Evolutionary conservation across 2,113 vertebrate genomes (phyloP).

Genomic region (Macheiramphus alcinus): DNA sequence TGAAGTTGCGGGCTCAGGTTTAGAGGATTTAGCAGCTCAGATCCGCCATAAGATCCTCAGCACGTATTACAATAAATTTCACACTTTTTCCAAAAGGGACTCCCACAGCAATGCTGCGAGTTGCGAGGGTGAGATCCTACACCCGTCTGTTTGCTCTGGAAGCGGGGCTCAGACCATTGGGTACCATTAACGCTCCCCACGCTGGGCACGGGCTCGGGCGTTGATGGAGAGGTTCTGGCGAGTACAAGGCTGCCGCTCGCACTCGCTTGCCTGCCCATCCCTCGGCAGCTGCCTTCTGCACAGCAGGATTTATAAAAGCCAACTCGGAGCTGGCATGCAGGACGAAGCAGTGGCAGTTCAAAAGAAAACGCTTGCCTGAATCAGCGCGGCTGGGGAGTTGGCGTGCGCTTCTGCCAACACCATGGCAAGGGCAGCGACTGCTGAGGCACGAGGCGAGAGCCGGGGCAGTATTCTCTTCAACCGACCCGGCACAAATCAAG

Average conservation of each 20-base stretch:
- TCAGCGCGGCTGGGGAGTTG: not conserved
- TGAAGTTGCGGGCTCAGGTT: conserved; percentile 23
- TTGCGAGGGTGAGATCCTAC: not conserved
- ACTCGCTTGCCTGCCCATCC: not conserved
- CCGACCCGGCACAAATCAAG: not conserved
- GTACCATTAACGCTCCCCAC: not conserved
- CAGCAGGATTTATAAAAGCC: not conserved
- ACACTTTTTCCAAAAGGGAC: conserved; percentile 33
- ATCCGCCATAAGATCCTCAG: conserved; percentile 12
- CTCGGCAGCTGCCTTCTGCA: not conserved
- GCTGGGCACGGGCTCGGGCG: accelerated
- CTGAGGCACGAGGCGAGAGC: accelerated
- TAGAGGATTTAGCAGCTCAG: conserved; percentile 20
- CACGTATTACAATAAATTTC: conserved; percentile 36
- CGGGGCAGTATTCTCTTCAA: not conserved
- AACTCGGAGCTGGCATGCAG: not conserved
- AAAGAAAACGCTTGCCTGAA: not conserved
- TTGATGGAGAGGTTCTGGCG: not conserved
- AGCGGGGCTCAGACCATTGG: not conserved
- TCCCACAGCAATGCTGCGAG: not conserved
- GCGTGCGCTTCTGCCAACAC: not conserved
- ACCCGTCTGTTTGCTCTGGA: not conserved
- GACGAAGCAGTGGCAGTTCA: not conserved
- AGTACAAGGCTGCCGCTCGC: not conserved
- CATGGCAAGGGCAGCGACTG: not conserved